phyloP scores from a whole-genome alignment of 2,888 invertebrate species.

The Troides helena region DNA sequence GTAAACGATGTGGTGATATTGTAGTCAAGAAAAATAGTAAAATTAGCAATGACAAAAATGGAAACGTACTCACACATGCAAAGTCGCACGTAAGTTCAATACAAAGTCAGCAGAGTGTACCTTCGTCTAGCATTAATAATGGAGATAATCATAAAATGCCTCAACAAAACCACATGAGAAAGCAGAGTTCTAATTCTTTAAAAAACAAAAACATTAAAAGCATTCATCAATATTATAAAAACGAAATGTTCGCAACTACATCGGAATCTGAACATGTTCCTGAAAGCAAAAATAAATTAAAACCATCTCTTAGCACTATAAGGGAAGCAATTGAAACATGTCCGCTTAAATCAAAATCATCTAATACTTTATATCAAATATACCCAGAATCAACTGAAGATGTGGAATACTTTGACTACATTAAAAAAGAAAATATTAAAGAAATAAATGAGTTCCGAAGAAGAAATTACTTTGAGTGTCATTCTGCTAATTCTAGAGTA shows the following conservation, averaged over 20 bases:
- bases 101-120: not conserved
- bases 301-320: conserved; percentile 55
- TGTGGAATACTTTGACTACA: conserved; percentile 42
- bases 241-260: conserved; percentile 56
- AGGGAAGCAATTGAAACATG: conserved; percentile 52
- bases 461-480: conserved; percentile 82
- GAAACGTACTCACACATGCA: too few species aligned
- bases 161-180: not conserved
- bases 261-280: conserved; percentile 49
- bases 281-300: conserved; percentile 39
- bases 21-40: conserved; percentile 1
- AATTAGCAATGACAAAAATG: conserved; percentile 6
- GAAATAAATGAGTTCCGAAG: conserved; percentile 73
- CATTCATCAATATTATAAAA: conserved; percentile 61
- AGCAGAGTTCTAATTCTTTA: conserved; percentile 15
- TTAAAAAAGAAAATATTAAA: conserved; percentile 45
- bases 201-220: conserved; percentile 8
- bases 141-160: not conserved
- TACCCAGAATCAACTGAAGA: conserved; percentile 44
- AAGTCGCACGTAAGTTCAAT: not conserved
- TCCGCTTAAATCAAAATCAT: conserved; percentile 36
- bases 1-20: conserved; percentile 56
- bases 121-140: not conserved
- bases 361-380: conserved; percentile 39
- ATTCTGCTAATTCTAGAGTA: conserved; percentile 69